These are phyloP conservation scores for Delichon dasypus DNA, from an alignment of 2,797 vertebrate genomes.

Conservation along the genomic window DNA sequence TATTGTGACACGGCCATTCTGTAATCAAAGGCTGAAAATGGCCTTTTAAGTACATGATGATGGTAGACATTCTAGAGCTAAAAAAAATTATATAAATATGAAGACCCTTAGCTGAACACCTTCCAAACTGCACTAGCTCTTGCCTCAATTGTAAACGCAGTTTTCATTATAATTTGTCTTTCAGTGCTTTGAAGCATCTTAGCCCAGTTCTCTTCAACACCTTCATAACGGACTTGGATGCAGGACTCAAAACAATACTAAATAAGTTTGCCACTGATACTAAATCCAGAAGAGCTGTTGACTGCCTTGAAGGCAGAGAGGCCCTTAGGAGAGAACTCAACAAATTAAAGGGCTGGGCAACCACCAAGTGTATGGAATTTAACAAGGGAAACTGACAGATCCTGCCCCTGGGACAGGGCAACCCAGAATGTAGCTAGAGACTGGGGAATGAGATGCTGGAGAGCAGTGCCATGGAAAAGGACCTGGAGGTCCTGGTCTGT, in stretches of 20 bases:
- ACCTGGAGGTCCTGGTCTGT: accelerated
- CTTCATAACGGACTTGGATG: background rate
- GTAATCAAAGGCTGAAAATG: background rate
- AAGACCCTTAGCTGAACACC: background rate
- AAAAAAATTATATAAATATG: background rate
- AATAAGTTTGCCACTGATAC: background rate
- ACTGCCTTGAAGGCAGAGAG: background rate
- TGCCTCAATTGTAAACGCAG: background rate
- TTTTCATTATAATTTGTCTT: background rate
- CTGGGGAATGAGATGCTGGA: background rate
- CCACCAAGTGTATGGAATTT: background rate
- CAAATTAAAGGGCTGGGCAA: background rate
- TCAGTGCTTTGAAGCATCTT: background rate
- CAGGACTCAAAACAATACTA: background rate
- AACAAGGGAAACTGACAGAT: background rate
- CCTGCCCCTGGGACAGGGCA: accelerated
- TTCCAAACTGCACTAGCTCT: background rate
- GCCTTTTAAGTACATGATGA: background rate
- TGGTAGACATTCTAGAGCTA: background rate
- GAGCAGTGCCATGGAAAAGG: accelerated
- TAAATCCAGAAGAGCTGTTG: background rate
- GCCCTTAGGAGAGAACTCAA: background rate
- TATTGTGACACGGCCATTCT: background rate
- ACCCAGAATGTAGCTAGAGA: accelerated
- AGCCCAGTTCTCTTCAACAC: background rate